Percentiles rank a stretch among this genome's conserved stretches.
Conservation (phyloP, 2,888 invertebrate species). For the Elegia similella region DNA sequence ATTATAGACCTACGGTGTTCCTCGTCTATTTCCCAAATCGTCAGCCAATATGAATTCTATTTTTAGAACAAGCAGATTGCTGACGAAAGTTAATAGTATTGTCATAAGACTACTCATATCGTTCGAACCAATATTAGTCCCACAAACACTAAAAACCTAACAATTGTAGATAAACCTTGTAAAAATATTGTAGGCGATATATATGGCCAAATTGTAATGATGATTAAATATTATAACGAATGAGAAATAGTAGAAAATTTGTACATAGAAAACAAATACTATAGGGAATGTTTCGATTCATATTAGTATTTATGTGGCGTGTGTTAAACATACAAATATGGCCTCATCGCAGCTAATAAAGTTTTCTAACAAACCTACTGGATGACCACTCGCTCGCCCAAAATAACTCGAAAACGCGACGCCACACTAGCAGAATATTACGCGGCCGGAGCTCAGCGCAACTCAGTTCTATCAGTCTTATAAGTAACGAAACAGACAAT, state of each 20-base stretch:
- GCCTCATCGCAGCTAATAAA: conserved; percentile 71
- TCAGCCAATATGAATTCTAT: no score
- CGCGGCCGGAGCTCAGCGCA: conserved; percentile 25
- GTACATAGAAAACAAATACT: conserved; percentile 57
- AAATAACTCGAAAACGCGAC: conserved; percentile 20
- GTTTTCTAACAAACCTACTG: conserved; percentile 74
- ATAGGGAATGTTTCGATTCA: conserved; percentile 58
- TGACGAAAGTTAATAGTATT: neutral
- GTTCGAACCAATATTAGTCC: neutral
- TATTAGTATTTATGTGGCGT: conserved; percentile 25
- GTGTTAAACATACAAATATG: conserved; percentile 36
- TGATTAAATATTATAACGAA: conserved; percentile 28
- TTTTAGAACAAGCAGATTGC: neutral
- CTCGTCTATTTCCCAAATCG: neutral
- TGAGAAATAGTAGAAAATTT: conserved; percentile 30
- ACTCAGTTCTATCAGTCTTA: neutral
- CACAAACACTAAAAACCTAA: neutral
- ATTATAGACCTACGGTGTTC: neutral
- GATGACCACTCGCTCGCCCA: conserved; percentile 51
- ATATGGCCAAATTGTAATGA: conserved; percentile 14
- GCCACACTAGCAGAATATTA: conserved; percentile 32
- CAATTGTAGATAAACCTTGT: neutral
- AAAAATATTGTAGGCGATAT: neutral
- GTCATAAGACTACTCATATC: neutral
- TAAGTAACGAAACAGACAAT: no score